Evolutionary conservation across 2,888 invertebrate genomes (phyloP).

Genomic region (Proisotoma minuta): DNA sequence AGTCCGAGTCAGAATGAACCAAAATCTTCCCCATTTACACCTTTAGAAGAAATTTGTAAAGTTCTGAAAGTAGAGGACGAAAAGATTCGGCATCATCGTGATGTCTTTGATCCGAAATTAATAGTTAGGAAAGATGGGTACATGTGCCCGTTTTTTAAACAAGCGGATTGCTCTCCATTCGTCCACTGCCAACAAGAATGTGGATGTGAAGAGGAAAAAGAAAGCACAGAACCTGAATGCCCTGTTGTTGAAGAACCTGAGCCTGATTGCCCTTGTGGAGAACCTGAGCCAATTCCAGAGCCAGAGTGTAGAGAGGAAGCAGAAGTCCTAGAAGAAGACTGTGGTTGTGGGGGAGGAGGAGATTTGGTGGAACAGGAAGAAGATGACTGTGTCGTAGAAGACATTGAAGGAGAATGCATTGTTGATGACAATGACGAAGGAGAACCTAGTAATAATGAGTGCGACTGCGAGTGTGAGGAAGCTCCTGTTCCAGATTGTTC

Average conservation of each 20-base stretch:
- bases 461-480: conserved; percentile 13
- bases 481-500: too few relatives aligned
- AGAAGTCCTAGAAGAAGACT: conserved; percentile 13
- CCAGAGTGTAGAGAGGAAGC: conserved; percentile 3
- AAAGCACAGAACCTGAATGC: too few relatives aligned
- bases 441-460: conserved; percentile 16
- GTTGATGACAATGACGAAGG: conserved; percentile 21
- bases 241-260: background rate
- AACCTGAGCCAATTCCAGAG: background rate
- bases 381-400: conserved; percentile 29
- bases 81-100: conserved; percentile 21
- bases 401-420: conserved; percentile 27
- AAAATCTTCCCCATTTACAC: too few relatives aligned
- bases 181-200: too few relatives aligned
- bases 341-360: background rate
- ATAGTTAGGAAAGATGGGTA: conserved; percentile 28
- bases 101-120: conserved; percentile 27
- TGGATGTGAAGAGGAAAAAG: too few relatives aligned
- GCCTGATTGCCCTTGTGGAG: background rate
- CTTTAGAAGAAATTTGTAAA: conserved; percentile 15
- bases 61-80: conserved; percentile 21
- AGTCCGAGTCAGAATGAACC: too few relatives aligned
- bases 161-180: too few relatives aligned
- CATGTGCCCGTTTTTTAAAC: conserved; percentile 24
- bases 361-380: conserved; percentile 10